Conservation (phyloP, 1,140 invertebrate genomes). For the Lysiphlebus fabarum region DNA sequence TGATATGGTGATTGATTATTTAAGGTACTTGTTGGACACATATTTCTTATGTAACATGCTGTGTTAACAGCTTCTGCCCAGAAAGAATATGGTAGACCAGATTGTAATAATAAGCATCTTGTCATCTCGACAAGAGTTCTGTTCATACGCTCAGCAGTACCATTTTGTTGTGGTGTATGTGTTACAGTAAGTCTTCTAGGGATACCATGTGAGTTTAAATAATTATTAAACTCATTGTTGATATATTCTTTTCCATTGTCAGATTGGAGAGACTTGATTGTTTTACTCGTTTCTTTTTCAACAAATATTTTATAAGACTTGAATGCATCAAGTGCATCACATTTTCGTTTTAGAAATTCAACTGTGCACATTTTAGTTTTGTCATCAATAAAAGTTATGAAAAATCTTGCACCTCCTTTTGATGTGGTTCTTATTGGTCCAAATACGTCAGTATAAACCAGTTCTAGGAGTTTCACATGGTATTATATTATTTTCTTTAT, state of each 20-base stretch:
- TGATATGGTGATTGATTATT: neutral
- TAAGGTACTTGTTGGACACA: constrained; percentile 23
- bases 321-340: constrained; percentile 37
- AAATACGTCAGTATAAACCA: constrained; percentile 47
- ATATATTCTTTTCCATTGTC: constrained; percentile 51
- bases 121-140: constrained; percentile 23
- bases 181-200: constrained; percentile 31
- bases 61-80: constrained; percentile 29
- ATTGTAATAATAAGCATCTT: constrained; percentile 28
- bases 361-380: constrained; percentile 41
- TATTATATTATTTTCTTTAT: constrained; percentile 11
- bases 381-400: constrained; percentile 52
- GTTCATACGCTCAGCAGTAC: constrained; percentile 35
- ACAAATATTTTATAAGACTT: constrained; percentile 36
- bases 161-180: constrained; percentile 42
- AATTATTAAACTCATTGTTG: constrained; percentile 37
- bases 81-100: constrained; percentile 19
- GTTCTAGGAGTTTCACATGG: constrained; percentile 33
- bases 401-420: constrained; percentile 41
- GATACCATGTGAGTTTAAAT: constrained; percentile 38
- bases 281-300: constrained; percentile 37
- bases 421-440: constrained; percentile 45
- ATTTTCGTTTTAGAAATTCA: constrained; percentile 45
- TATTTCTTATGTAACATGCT: constrained; percentile 26
- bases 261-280: constrained; percentile 36